phyloP scores from a whole-genome alignment of 2,797 vertebrate genomes.

The Rousettus madagascariensis region DNA sequence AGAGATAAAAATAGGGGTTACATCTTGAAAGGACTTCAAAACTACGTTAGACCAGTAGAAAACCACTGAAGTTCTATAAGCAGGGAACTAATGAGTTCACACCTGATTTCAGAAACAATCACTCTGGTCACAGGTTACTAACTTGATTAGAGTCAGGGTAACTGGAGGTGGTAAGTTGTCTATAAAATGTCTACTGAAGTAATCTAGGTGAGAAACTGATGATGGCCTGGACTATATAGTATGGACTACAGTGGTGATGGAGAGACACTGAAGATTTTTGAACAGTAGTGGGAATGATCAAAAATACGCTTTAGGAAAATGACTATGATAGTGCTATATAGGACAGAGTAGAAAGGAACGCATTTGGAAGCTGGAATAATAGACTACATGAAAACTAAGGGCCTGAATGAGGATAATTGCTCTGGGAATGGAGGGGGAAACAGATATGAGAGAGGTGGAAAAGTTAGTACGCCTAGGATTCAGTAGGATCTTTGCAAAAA shows the following conservation, averaged over 20 bases:
- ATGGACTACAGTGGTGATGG: not conserved
- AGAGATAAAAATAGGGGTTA: not conserved
- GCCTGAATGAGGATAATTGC: not conserved
- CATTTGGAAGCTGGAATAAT: not conserved
- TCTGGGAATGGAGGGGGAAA: not conserved
- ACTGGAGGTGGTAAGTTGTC: not conserved
- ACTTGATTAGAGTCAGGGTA: not conserved
- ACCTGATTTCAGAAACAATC: not conserved
- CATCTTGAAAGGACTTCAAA: not conserved
- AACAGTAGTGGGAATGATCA: not conserved
- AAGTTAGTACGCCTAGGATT: not conserved
- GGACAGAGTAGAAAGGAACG: not conserved
- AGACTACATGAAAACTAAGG: not conserved
- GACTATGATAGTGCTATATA: not conserved
- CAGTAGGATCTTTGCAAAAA: not conserved
- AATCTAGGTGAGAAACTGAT: not conserved
- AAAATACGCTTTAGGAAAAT: not conserved
- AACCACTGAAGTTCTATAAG: not conserved
- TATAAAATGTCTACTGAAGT: not conserved
- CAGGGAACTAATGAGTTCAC: not conserved
- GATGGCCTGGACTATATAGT: not conserved
- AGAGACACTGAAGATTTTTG: not conserved
- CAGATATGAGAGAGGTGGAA: not conserved
- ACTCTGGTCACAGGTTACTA: not conserved
- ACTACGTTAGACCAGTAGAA: not conserved